phyloP scores from a whole-genome alignment of 2,888 invertebrate species.

The Sphaerophoria taeniata region DNA sequence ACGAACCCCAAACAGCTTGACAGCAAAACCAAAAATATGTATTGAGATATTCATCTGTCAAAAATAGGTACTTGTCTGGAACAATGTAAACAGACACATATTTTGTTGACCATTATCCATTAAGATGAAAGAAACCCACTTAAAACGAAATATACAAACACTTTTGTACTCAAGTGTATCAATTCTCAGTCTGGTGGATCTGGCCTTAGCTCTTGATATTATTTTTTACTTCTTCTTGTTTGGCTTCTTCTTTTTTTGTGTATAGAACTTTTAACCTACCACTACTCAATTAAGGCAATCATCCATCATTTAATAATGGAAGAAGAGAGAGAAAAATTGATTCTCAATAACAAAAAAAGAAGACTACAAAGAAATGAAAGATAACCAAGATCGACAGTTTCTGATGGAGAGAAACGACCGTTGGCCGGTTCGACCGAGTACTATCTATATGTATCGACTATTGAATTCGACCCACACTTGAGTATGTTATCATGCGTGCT shows the following conservation, averaged over 20 bases:
- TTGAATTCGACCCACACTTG: slow-evolving; percentile 57
- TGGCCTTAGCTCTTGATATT: slow-evolving; percentile 19
- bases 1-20: slow-evolving; percentile 18
- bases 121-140: slow-evolving; percentile 40
- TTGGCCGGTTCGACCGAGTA: neutral
- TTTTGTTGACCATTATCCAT: slow-evolving; percentile 12
- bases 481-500: slow-evolving; percentile 23
- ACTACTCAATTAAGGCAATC: slow-evolving; percentile 73
- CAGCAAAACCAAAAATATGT: slow-evolving; percentile 5
- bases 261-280: slow-evolving; percentile 13
- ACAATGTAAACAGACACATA: slow-evolving; percentile 42
- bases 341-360: neutral
- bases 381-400: neutral
- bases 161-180: slow-evolving; percentile 39
- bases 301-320: slow-evolving; percentile 62
- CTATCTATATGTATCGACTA: neutral
- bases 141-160: slow-evolving; percentile 62
- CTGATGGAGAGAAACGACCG: neutral
- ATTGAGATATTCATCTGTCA: slow-evolving; percentile 62
- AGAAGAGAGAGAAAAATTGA: slow-evolving; percentile 18
- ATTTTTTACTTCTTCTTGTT: slow-evolving; percentile 18
- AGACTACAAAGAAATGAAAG: neutral
- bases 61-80: slow-evolving; percentile 15
- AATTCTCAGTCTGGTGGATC: slow-evolving; percentile 19
- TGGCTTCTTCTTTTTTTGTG: slow-evolving; percentile 58